A percentile compares a stretch with the other conserved stretches of the same genome.
These are phyloP conservation scores for Norana najaformis DNA, from an alignment of 2,888 invertebrate species.

Conservation along the genomic window DNA sequence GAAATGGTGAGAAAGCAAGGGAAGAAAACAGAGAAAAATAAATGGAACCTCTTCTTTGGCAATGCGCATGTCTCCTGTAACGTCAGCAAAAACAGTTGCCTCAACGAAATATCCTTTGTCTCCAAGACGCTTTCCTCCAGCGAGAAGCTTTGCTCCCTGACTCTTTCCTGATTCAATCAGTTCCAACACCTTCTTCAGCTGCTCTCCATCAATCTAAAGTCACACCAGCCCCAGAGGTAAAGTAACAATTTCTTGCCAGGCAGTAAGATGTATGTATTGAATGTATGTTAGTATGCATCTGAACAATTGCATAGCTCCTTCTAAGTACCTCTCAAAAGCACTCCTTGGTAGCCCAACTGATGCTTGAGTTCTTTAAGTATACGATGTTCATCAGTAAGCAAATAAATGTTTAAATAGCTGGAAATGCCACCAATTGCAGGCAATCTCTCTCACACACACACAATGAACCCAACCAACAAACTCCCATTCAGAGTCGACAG, in stretches of 20 bases:
- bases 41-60: slow-evolving; percentile 62
- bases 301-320: background rate
- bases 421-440: too few relatives aligned
- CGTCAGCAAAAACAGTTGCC: slow-evolving; percentile 65
- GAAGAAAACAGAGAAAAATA: background rate
- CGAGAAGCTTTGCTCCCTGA: slow-evolving; percentile 77
- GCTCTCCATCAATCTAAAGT: slow-evolving; percentile 69
- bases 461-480: too few relatives aligned
- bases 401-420: too few relatives aligned
- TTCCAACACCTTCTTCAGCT: slow-evolving; percentile 76
- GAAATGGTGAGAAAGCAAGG: too few relatives aligned
- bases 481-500: too few relatives aligned
- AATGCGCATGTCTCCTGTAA: slow-evolving; percentile 64
- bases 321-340: background rate
- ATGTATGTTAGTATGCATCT: background rate
- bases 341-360: background rate
- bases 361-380: background rate
- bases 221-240: background rate
- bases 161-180: slow-evolving; percentile 78
- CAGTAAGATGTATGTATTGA: background rate
- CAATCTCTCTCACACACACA: too few relatives aligned
- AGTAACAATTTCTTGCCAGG: too few relatives aligned
- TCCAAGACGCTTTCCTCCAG: slow-evolving; percentile 70
- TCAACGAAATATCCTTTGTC: slow-evolving; percentile 64
- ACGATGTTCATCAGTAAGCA: too few relatives aligned